Evolutionary conservation across 1,140 invertebrate genomes (phyloP), one percentile per base, ranked within the genome.

Genomic region (Ericerus pela): DNA sequence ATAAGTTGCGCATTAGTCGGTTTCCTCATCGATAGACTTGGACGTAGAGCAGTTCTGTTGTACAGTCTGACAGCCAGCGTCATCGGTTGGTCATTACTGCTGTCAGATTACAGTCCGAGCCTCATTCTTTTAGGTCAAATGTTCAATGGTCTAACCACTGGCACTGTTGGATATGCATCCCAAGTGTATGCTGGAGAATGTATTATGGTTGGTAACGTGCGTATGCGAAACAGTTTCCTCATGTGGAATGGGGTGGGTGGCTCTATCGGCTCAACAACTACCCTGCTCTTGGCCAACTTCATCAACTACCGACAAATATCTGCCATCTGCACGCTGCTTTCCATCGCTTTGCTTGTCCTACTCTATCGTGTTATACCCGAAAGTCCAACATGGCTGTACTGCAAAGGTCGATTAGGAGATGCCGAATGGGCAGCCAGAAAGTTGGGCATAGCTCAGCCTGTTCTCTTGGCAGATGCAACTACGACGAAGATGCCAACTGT

Each of bases 321-420:
- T 2, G 59, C 77, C 2, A 66, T 83, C 10, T 79, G 78, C 51
- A 70, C 75, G 26, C 60, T 74, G 1, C 75, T 82, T 56, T 76
- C 80, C 5, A 61, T 77, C 14, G 26, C 73, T 11, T 66, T 73
- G 0, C 66, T 79, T 8, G 63, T 76, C 5, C 62, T 80, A 1
- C 67, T 77, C 10, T 63, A 75, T 47, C 36, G 76, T 1, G 65
- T 77, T 0, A 65, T 86, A 20, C 80, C 82, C 0, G 85, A 88
- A 69, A 78, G 81, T 12, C 84, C 84, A 1, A 68, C 79, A 24
- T 88, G 82, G 82, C 64, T 84, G 22, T 63, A 75, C 28, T 69
- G 73, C 54, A 69, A 72, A 56, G 74, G 73, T 47, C 69, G 71
- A 11, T 59, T 67, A 5, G 70, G 75, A 0, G 75, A 80, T 53